Evolutionary conservation across 2,113 vertebrate species (phyloP).

Genomic region (Coryphaenoides rupestris): DNA sequence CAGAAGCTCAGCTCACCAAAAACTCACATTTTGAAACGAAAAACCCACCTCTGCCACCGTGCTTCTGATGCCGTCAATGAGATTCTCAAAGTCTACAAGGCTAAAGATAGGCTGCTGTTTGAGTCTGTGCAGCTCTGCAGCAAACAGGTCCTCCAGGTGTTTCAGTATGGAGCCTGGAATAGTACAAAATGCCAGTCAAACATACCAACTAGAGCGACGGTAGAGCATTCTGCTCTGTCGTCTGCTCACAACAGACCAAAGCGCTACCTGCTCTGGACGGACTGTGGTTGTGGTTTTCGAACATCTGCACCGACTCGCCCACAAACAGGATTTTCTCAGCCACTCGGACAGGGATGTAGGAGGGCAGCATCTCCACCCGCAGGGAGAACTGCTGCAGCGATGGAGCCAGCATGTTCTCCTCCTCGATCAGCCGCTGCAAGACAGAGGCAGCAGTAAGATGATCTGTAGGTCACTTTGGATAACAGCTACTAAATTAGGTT

Average conservation of each 20-base stretch:
- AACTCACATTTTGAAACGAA: conserved; percentile 21
- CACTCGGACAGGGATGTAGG: conserved; percentile 91
- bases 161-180: conserved; percentile 90
- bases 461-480: not conserved
- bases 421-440: conserved; percentile 88
- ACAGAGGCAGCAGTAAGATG: not conserved
- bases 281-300: conserved; percentile 94
- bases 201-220: not conserved
- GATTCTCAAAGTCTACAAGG: conserved; percentile 90
- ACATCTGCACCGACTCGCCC: conserved; percentile 98
- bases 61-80: conserved; percentile 91
- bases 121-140: conserved; percentile 88
- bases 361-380: conserved; percentile 91
- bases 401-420: conserved; percentile 96
- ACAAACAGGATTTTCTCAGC: conserved; percentile 99
- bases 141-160: conserved; percentile 92
- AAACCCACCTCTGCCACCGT: conserved; percentile 89
- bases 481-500: too few relatives aligned
- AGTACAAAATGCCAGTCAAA: too few relatives aligned
- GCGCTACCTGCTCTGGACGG: conserved; percentile 84
- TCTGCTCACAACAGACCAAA: not conserved
- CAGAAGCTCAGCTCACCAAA: not conserved
- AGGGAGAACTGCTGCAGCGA: conserved; percentile 97
- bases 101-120: conserved; percentile 93
- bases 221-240: not conserved